phyloP scores from a whole-genome alignment of 1,140 invertebrate species.

The Aphelenchoides avenae region DNA sequence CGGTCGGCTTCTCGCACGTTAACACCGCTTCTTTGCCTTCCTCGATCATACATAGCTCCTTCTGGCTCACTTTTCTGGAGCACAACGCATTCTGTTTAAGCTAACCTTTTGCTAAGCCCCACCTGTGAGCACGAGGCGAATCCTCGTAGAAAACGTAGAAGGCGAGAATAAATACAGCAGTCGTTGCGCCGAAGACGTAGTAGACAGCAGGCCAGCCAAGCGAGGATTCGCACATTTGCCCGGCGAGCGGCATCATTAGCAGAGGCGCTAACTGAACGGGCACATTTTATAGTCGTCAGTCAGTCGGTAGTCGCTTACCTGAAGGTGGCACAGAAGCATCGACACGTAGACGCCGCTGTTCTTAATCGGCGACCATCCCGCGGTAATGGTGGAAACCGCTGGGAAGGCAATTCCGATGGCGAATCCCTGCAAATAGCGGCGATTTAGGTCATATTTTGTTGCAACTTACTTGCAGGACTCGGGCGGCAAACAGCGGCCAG shows the following conservation, averaged over 20 bases:
- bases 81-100: too few species aligned
- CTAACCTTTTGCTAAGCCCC: too few species aligned
- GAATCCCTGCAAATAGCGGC: constrained; percentile 42
- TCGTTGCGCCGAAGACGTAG: constrained; percentile 26
- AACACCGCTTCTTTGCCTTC: too few species aligned
- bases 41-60: too few species aligned
- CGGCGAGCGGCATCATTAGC: constrained; percentile 26
- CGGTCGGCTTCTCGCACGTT: too few species aligned
- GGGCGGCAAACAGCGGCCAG: constrained; percentile 24
- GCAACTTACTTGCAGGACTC: constrained; percentile 45
- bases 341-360: constrained; percentile 35
- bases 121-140: too few species aligned
- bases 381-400: constrained; percentile 26
- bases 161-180: constrained; percentile 11
- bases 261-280: constrained; percentile 27
- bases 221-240: too few species aligned
- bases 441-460: too few species aligned
- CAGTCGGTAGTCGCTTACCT: too few species aligned
- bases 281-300: too few species aligned
- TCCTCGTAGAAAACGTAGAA: constrained; percentile 29
- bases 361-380: constrained; percentile 34
- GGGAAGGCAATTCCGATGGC: constrained; percentile 33
- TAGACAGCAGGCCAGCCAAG: constrained; percentile 27
- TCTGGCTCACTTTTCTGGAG: too few species aligned
- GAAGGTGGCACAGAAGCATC: constrained; percentile 32